Conservation (phyloP, 2,888 invertebrate genomes). For the Sepioteuthis lessoniana region DNA sequence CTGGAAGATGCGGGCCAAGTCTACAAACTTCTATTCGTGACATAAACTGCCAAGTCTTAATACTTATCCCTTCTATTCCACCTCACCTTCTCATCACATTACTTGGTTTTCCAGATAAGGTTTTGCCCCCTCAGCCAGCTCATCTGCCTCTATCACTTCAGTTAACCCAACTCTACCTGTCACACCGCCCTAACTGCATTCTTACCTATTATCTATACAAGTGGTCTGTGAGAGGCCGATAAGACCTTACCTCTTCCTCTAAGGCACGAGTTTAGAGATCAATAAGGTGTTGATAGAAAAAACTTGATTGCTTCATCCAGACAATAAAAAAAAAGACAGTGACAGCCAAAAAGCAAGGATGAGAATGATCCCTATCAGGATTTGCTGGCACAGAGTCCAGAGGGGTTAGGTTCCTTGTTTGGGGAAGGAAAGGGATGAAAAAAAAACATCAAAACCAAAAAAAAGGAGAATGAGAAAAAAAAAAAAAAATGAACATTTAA, state of each 20-base stretch:
- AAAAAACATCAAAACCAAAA: neutral
- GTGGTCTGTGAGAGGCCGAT: constrained; percentile 33
- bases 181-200: neutral
- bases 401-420: neutral
- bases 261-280: neutral
- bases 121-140: neutral
- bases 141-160: neutral
- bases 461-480: too few relatives aligned
- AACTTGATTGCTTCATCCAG: constrained; percentile 33
- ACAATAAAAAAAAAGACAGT: neutral
- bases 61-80: neutral
- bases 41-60: constrained; percentile 33
- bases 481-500: neutral
- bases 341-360: neutral
- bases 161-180: constrained; percentile 1
- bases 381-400: constrained; percentile 7
- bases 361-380: neutral
- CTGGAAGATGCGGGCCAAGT: neutral
- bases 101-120: neutral
- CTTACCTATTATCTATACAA: neutral
- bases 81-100: neutral
- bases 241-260: neutral
- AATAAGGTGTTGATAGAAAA: constrained; percentile 23
- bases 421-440: neutral
- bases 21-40: neutral